A percentile compares a stretch with the other conserved stretches of the same genome.
Evolutionary conservation across 2,113 vertebrate genomes (phyloP).

Genomic region (Sporophila hypoxantha): DNA sequence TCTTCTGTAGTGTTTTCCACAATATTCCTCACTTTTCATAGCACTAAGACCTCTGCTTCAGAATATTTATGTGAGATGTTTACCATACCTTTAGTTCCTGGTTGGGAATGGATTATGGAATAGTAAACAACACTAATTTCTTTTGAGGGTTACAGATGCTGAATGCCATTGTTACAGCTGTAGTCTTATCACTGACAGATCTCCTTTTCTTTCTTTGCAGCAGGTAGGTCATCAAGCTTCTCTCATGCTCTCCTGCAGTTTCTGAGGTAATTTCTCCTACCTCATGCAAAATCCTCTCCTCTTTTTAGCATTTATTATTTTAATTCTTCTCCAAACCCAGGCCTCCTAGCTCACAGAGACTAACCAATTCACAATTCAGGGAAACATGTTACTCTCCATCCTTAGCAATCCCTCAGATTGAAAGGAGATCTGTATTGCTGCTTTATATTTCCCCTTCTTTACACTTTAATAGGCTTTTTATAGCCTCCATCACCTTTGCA

Average conservation of each 20-base stretch:
- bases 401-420: neutral
- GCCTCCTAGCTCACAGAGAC: neutral
- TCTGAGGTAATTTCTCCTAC: neutral
- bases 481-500: neutral
- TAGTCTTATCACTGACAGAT: neutral
- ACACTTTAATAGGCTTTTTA: neutral
- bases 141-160: neutral
- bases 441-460: neutral
- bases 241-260: accelerated
- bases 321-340: neutral
- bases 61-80: neutral
- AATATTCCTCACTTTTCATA: neutral
- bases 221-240: neutral
- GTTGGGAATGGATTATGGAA: neutral
- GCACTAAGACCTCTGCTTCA: neutral
- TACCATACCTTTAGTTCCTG: neutral
- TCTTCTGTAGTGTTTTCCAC: neutral
- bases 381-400: neutral
- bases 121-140: neutral
- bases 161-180: neutral
- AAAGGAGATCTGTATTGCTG: neutral
- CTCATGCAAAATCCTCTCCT: neutral
- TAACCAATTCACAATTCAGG: neutral
- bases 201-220: neutral
- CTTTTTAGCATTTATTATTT: neutral